Base-by-base conservation (phyloP, 2,797 vertebrate genomes). In the Hippoglossus hippoglossus region DNA sequence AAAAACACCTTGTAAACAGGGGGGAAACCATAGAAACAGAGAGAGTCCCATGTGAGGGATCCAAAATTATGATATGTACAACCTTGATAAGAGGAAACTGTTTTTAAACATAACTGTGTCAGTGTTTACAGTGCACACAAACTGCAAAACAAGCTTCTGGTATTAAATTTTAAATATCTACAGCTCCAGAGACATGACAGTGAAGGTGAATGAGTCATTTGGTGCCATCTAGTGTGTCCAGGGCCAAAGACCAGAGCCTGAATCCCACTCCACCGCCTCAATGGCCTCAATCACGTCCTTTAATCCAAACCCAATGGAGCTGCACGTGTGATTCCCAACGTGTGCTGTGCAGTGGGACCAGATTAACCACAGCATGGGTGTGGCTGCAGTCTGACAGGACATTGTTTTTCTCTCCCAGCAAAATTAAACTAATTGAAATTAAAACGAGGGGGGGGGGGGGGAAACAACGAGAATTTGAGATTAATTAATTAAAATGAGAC, bases 151-250 rank as follows among this genome's bases (percentile, higher is more conserved):
- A 56, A 12, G 11, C 6, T 55, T 44, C 15, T 12, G 18, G n/a
- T 5, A 9, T 44, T 11, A 24, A 18, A 6, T 4, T 10, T 3
- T 8, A 19, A 54, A 44, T 26, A 12, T 13, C 24, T 7, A 0
- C n/a, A 2, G 19, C 3, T 24, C 0, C 22, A 34, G 5, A 44
- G 1, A 3, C 36, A 63, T 19, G 25, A 2, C 1, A 9, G 18
- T 11, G 16, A n/a, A 58, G 12, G n/a, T 58, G 24, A 41, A 41
- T 2, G 3, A 22, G 73, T 63, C 19, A 80, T 80, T 22, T 81
- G 75, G 63, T 79, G 77, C 78, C 77, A 81, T 71, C 74, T 76
- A 81, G 76, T 65, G 81, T 60, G 66, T 65, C 75, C 26, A 65
- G 54, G 67, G 12, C n/a, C 1, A 3, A 2, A 36, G 31, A 49